Evolutionary conservation across 2,113 vertebrate species (phyloP).

Genomic region (Rostratula benghalensis): DNA sequence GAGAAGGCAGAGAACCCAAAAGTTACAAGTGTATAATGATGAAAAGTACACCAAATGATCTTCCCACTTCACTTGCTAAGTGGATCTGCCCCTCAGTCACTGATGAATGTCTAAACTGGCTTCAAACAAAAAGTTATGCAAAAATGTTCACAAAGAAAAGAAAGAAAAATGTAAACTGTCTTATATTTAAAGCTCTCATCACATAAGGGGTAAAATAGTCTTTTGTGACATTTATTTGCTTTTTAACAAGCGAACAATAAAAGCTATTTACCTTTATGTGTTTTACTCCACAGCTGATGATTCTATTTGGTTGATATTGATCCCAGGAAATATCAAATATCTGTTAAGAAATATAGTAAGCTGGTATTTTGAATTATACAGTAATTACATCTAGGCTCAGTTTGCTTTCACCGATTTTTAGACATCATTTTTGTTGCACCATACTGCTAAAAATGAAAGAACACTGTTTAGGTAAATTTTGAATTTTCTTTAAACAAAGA

Average conservation of each 20-base stretch:
- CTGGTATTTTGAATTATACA: background rate
- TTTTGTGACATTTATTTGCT: background rate
- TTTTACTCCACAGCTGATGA: slow-evolving; percentile 97
- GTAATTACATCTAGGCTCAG: background rate
- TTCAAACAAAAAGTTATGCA: background rate
- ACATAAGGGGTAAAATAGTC: background rate
- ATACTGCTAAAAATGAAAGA: background rate
- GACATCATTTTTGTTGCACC: background rate
- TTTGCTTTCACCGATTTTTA: background rate
- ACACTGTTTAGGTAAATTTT: background rate
- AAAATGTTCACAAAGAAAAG: background rate
- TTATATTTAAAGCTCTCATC: background rate
- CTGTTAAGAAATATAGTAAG: slow-evolving; percentile 76
- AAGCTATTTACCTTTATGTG: slow-evolving; percentile 92
- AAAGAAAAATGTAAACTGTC: background rate
- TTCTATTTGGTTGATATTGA: slow-evolving; percentile 84
- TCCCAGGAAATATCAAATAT: slow-evolving; percentile 98
- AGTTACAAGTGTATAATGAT: background rate
- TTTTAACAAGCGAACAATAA: background rate
- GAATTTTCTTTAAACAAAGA: background rate
- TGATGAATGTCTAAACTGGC: background rate
- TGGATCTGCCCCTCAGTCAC: background rate
- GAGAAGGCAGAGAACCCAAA: background rate
- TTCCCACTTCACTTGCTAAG: background rate
- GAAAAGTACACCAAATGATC: background rate